Conservation (phyloP, 2,888 invertebrate species). For the Eristalinus aeneus region DNA sequence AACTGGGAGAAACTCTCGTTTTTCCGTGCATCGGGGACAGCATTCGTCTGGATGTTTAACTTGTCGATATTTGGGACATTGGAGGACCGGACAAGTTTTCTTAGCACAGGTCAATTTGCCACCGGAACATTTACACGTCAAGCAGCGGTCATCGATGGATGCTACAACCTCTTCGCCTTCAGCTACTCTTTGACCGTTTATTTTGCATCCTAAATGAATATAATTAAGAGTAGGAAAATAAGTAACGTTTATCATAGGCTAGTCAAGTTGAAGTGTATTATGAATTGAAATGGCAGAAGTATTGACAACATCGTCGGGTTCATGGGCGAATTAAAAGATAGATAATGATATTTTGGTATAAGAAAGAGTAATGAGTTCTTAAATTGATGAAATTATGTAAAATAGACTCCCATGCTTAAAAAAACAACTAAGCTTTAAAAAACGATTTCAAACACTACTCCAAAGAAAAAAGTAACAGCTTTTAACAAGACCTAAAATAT, state of each 20-base stretch:
- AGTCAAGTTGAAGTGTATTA: background rate
- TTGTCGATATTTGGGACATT: conserved; percentile 88
- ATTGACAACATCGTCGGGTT: no score
- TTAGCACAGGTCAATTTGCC: conserved; percentile 89
- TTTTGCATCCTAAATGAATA: conserved; percentile 89
- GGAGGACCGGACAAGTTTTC: conserved; percentile 93
- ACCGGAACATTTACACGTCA: conserved; percentile 90
- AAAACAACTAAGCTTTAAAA: no score
- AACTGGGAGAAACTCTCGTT: conserved; percentile 80
- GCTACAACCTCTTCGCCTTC: conserved; percentile 89
- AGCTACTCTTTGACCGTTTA: conserved; percentile 91
- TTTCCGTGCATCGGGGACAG: conserved; percentile 83
- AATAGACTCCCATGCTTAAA: no score
- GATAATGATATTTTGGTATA: no score
- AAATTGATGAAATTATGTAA: no score
- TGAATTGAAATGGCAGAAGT: no score
- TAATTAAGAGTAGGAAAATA: conserved; percentile 73
- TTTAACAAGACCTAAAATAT: no score
- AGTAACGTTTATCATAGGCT: background rate
- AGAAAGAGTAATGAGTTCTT: no score
- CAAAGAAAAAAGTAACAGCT: no score
- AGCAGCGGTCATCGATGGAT: conserved; percentile 91
- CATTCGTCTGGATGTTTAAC: conserved; percentile 89
- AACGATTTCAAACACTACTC: no score
- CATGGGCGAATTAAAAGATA: no score